A percentile compares a stretch with the other conserved stretches of the same genome.
Conservation (phyloP, 2,113 vertebrate genomes). For the Cyprinus carpio region DNA sequence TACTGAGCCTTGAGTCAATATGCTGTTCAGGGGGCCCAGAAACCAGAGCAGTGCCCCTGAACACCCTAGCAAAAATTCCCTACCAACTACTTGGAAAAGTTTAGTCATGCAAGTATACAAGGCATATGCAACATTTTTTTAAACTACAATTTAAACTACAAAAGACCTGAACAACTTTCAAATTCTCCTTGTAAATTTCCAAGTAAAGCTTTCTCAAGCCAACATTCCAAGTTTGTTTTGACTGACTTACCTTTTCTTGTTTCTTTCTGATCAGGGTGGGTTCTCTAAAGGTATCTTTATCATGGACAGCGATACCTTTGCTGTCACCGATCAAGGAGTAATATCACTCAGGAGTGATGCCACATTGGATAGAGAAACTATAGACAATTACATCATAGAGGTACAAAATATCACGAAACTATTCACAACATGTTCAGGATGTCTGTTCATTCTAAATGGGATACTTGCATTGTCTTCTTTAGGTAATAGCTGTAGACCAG, state of each 20-base stretch:
- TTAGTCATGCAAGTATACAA: too few species aligned
- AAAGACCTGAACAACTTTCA: background rate
- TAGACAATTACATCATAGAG: slow-evolving; percentile 69
- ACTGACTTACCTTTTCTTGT: background rate
- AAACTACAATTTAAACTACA: background rate
- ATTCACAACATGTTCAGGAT: background rate
- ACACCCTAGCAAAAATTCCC: too few species aligned
- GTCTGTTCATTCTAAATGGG: background rate
- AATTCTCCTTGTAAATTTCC: background rate
- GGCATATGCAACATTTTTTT: too few species aligned
- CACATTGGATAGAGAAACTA: slow-evolving; percentile 77
- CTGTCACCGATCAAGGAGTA: slow-evolving; percentile 70
- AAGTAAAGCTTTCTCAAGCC: background rate
- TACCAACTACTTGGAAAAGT: too few species aligned
- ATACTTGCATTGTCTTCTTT: background rate
- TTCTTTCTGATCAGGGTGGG: slow-evolving; percentile 65
- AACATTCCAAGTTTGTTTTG: background rate
- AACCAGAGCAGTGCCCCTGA: too few species aligned
- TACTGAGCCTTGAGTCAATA: too few species aligned
- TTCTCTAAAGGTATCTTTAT: slow-evolving; percentile 77
- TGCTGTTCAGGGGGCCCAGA: too few species aligned
- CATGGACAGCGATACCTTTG: slow-evolving; percentile 66
- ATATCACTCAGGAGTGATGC: slow-evolving; percentile 70
- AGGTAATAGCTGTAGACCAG: slow-evolving; percentile 80
- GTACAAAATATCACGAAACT: slow-evolving; percentile 59